Evolutionary conservation across 2,888 invertebrate genomes (phyloP).

Genomic region (Drosophila subquinaria): DNA sequence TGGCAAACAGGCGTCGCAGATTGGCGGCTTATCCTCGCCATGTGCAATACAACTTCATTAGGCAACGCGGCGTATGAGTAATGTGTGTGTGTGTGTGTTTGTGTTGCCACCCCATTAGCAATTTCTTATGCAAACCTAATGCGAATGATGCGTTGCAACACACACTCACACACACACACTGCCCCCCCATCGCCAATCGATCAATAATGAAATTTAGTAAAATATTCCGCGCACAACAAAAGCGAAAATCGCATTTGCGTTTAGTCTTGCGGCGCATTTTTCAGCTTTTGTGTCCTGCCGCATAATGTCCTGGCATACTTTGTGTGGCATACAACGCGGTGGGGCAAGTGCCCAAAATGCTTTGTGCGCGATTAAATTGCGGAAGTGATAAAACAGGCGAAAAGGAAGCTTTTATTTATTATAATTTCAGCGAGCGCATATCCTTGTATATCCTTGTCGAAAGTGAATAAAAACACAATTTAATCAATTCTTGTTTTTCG

Average conservation of each 20-base stretch:
- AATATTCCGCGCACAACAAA: constrained; percentile 57
- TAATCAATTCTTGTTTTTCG: constrained; percentile 42
- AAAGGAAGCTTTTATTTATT: constrained; percentile 35
- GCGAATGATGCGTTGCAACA: constrained; percentile 26
- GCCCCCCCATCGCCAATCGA: constrained; percentile 32
- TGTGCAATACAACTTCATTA: constrained; percentile 72
- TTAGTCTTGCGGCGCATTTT: constrained; percentile 61
- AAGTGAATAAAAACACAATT: constrained; percentile 42
- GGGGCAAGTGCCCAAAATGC: constrained; percentile 49
- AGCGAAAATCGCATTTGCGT: constrained; percentile 17
- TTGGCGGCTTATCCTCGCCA: constrained; percentile 63
- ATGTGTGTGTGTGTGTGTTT: constrained; percentile 28
- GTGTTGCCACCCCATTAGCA: constrained; percentile 15
- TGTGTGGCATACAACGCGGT: constrained; percentile 34
- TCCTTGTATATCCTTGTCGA: constrained; percentile 16
- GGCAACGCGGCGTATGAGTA: constrained; percentile 59
- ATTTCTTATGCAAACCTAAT: constrained; percentile 56
- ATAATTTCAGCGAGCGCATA: constrained; percentile 20
- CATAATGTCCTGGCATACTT: constrained; percentile 57
- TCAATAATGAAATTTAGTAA: constrained; percentile 79
- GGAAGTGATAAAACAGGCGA: constrained; percentile 64
- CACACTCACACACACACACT: neutral
- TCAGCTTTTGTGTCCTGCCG: constrained; percentile 32
- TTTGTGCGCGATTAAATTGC: constrained; percentile 66
- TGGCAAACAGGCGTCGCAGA: constrained; percentile 59